Conservation (phyloP, 2,113 vertebrate genomes). For the Cercocebus atys region DNA sequence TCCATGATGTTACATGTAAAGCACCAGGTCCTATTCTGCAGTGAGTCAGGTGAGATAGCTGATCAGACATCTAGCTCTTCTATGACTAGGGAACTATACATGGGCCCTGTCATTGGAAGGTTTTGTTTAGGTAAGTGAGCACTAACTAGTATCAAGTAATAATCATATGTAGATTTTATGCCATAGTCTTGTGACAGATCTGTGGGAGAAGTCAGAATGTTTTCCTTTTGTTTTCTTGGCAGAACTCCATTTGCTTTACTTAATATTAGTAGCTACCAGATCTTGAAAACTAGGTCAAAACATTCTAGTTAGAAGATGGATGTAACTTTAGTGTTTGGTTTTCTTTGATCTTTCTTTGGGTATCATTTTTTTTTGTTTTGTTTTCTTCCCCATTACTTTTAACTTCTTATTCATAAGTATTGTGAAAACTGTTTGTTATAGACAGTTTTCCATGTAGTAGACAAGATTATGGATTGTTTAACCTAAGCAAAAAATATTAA, state of each 20-base stretch:
- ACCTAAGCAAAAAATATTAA: slow-evolving; percentile 9
- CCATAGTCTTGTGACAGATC: not conserved
- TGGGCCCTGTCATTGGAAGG: not conserved
- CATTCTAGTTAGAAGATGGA: not conserved
- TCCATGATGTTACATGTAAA: not conserved
- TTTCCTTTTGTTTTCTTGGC: not conserved
- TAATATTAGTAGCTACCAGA: not conserved
- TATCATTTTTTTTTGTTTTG: not conserved
- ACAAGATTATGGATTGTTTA: not conserved
- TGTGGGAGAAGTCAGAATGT: not conserved
- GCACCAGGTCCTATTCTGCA: not conserved
- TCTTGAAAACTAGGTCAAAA: slow-evolving; percentile 22
- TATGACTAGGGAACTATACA: not conserved
- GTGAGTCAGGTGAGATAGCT: not conserved
- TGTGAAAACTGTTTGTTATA: not conserved
- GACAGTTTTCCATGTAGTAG: not conserved
- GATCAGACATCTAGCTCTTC: not conserved
- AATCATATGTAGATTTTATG: not conserved
- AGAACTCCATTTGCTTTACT: not conserved
- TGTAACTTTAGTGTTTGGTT: slow-evolving; percentile 32
- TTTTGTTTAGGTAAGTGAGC: not conserved
- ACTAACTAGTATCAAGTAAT: not conserved
- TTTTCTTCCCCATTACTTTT: not conserved
- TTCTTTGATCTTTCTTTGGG: not conserved
- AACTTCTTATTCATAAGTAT: not conserved